Evolutionary conservation across 1,140 invertebrate genomes (phyloP).

Genomic region (Aphaenogaster rudis): DNA sequence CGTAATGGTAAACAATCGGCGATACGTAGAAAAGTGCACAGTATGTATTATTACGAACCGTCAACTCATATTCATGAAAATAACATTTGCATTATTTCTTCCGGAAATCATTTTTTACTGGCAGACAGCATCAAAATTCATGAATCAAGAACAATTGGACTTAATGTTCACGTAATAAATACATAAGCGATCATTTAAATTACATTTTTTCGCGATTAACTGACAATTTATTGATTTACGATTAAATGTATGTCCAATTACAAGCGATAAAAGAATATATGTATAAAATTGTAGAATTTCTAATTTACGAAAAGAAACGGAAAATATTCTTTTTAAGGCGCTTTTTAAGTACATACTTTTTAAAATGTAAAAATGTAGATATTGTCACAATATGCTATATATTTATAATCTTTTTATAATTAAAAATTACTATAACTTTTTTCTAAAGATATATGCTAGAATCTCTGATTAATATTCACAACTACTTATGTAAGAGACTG

Average conservation of each 20-base stretch:
- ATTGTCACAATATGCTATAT: neutral
- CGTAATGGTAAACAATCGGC: neutral
- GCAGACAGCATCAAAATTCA: neutral
- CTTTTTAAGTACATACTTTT: neutral
- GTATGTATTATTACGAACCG: neutral
- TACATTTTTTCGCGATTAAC: neutral
- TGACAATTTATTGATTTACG: constrained; percentile 7
- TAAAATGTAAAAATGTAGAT: neutral
- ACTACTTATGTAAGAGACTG: neutral
- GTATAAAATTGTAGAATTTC: neutral
- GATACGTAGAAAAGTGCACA: neutral
- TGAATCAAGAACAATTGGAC: neutral
- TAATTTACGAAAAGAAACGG: neutral
- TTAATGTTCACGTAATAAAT: neutral
- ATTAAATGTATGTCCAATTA: neutral
- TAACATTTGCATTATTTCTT: neutral
- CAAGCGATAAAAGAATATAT: neutral
- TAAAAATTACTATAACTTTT: neutral
- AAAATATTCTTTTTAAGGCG: neutral
- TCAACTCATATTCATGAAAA: neutral
- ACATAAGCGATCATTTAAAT: neutral
- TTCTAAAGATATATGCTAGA: neutral
- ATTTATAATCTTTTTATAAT: neutral
- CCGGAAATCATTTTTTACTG: neutral
- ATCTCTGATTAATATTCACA: neutral